phyloP scores from a whole-genome alignment of 2,113 vertebrate genomes.

The Muntiacus reevesi region DNA sequence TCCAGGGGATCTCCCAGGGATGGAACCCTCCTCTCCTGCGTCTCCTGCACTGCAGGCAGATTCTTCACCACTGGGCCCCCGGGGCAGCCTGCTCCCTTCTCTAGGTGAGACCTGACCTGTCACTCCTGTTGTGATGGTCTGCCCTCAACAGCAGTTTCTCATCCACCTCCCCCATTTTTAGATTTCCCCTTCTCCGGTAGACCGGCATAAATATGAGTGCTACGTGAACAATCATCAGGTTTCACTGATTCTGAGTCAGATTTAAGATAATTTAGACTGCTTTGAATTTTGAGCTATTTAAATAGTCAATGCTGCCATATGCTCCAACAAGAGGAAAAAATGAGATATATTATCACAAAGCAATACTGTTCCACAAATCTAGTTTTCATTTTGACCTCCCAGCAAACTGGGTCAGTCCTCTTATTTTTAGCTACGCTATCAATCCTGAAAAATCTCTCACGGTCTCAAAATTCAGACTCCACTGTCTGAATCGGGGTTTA shows the following conservation, averaged over 20 bases:
- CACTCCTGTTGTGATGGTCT: not conserved
- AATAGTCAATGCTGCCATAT: not conserved
- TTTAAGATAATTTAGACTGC: not conserved
- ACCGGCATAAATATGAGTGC: not conserved
- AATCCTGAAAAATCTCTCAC: not conserved
- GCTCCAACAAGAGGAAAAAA: not conserved
- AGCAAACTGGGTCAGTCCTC: not conserved
- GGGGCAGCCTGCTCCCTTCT: not conserved
- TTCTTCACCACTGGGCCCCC: not conserved
- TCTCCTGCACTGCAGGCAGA: not conserved
- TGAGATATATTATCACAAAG: not conserved
- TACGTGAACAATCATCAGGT: not conserved
- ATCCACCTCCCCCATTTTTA: not conserved
- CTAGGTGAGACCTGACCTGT: no score
- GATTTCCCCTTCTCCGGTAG: not conserved
- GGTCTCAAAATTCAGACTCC: not conserved
- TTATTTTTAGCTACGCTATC: slow-evolving; percentile 24
- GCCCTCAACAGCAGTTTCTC: rapidly evolving
- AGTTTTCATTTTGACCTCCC: slow-evolving; percentile 1
- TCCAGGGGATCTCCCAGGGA: not conserved
- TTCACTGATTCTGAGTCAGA: not conserved
- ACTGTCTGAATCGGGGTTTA: not conserved
- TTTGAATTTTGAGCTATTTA: not conserved
- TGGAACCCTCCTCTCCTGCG: not conserved
- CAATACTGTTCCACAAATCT: not conserved